Evolutionary conservation across 2,113 vertebrate genomes (phyloP), one percentile per base, ranked within the genome.

Genomic region (Redunca redunca): DNA sequence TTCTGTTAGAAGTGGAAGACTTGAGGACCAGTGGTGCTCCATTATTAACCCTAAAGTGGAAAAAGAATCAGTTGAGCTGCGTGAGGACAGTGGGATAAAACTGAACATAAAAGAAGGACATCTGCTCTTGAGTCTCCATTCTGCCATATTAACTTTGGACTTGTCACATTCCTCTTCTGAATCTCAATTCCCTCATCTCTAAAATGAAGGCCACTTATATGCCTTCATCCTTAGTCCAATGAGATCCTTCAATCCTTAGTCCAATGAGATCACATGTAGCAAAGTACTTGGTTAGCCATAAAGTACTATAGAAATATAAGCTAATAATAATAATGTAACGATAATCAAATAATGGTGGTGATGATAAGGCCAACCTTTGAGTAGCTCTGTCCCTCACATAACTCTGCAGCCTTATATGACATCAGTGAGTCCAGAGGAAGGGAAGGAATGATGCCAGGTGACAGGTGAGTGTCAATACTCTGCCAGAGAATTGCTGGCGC

Each of bases 181-280:
- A 30, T 46, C 43, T 87, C 55, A 71, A 2, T 48, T 78, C 71
- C 94, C 80, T 78, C 57, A 33, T 48, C 60, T 67, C 30, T 71
- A 67, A 64, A 78, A 55, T 7, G 3, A 57, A 97, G 21, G 25
- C 5, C 43, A 48, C 85, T 64, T 26, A 55, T 19, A 33, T 48
- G 13, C 80, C n/a, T n/a, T n/a, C n/a, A n/a, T n/a, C n/a, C n/a
- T n/a, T 40, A 81, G 77, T 57, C 30, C 89, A 82, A 50, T 82
- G 91, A 98, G 82, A 82, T 95, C 77, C n/a, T n/a, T n/a, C n/a
- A n/a, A n/a, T n/a, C n/a, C n/a, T n/a, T 40, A 81, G 77, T 57
- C 30, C 89, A 82, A 50, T 82, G 91, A 98, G 82, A 82, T 95
- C 77, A 94, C 5, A 81, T 21, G 53, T 5, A 40, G 53, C 82